Conservation (phyloP, 2,888 invertebrate genomes). For the Galerucella calmariensis region DNA sequence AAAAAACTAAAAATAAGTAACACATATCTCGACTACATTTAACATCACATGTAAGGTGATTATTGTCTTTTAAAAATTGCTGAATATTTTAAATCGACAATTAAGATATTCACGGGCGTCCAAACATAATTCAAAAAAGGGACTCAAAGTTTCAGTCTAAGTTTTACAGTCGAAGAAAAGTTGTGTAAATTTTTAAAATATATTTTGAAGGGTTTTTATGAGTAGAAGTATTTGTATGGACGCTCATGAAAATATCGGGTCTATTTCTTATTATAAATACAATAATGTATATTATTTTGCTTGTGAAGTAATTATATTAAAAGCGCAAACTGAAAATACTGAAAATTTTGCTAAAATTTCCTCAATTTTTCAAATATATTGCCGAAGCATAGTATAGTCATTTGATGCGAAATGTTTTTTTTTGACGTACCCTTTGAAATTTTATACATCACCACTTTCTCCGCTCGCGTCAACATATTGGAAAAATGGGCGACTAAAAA, state of each 20-base stretch:
- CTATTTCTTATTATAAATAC: not conserved
- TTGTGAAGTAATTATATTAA: not conserved
- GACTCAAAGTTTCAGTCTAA: no score
- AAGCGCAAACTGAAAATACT: no score
- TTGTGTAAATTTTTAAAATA: not conserved
- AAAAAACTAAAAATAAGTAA: slow-evolving; percentile 22
- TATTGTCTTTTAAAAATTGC: slow-evolving; percentile 44
- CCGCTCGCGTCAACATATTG: no score
- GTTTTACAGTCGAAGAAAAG: no score
- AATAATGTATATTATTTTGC: not conserved
- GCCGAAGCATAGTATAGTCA: no score
- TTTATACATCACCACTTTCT: no score
- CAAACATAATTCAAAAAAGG: not conserved
- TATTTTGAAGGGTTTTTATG: not conserved
- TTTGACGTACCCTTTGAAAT: no score
- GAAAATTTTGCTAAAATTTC: no score
- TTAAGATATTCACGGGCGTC: not conserved
- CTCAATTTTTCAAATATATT: no score
- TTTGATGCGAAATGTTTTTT: no score
- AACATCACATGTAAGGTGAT: slow-evolving; percentile 36
- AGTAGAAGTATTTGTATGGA: not conserved
- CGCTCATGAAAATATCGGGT: not conserved
- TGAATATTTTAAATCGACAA: not conserved
- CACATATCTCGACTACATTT: not conserved
- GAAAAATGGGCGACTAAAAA: no score